Evolutionary conservation across 2,113 vertebrate species (phyloP).

Genomic region (Ptilorrhoa leucosticta): DNA sequence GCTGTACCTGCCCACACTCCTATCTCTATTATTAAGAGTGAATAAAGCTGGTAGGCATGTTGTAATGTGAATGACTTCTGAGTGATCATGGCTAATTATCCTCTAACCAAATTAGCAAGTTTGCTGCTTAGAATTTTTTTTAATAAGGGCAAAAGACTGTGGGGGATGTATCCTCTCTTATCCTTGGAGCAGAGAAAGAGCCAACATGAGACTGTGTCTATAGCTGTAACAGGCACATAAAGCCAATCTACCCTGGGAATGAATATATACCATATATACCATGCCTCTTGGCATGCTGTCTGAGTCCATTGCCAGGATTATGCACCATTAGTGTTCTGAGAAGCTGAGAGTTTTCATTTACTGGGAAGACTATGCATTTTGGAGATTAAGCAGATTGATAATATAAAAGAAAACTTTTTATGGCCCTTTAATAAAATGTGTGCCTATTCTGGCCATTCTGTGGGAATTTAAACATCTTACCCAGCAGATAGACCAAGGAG

Average conservation of each 20-base stretch:
- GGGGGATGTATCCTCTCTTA: neutral
- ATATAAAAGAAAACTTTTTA: neutral
- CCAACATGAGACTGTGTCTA: neutral
- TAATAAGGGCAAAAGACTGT: neutral
- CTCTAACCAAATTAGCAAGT: conserved; percentile 25
- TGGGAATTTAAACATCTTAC: neutral
- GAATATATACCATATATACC: no score
- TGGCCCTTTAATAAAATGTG: neutral
- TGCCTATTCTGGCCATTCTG: neutral
- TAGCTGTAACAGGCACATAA: neutral
- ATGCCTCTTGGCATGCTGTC: neutral
- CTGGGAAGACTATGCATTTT: neutral
- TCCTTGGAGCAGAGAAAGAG: neutral
- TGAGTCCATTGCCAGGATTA: neutral
- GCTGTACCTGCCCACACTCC: neutral
- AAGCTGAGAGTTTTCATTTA: neutral
- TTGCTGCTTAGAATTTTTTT: neutral
- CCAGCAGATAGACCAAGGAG: neutral
- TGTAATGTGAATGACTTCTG: conserved; percentile 40
- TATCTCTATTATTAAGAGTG: neutral
- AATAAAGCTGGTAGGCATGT: conserved; percentile 32
- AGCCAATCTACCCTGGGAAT: neutral
- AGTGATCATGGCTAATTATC: conserved; percentile 39
- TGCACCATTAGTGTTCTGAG: neutral
- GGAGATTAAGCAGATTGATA: neutral